Conservation (phyloP, 2,888 invertebrate genomes). For the Hedya salicella region DNA sequence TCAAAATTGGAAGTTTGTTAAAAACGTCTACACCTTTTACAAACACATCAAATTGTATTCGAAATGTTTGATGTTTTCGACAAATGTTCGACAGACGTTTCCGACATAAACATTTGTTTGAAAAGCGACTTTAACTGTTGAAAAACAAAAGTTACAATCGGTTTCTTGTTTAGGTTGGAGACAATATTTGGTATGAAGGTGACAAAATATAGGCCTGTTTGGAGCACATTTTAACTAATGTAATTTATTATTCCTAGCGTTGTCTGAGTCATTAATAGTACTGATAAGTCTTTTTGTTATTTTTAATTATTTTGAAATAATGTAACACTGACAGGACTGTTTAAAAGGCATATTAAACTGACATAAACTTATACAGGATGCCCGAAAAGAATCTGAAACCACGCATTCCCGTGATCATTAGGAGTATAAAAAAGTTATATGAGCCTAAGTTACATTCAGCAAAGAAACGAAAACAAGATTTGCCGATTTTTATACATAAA, state of each 20-base stretch:
- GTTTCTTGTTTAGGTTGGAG: constrained; percentile 1
- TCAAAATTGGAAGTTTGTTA: constrained; percentile 50
- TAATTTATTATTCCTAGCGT: constrained; percentile 24
- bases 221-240: constrained; percentile 19
- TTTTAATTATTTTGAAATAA: constrained; percentile 22
- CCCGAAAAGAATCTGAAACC: no score
- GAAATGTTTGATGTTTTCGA: constrained; percentile 63
- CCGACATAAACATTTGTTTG: constrained; percentile 17
- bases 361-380: no score
- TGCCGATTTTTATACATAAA: no score
- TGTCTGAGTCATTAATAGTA: constrained; percentile 38
- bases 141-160: background rate
- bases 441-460: no score
- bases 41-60: constrained; percentile 62
- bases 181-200: constrained; percentile 14
- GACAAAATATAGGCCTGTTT: constrained; percentile 21
- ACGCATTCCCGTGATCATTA: no score
- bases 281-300: constrained; percentile 24
- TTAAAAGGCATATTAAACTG: background rate
- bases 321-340: background rate
- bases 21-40: constrained; percentile 62
- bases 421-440: no score
- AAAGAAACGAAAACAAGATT: no score
- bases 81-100: constrained; percentile 51
- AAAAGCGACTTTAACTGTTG: constrained; percentile 23